Base-by-base conservation (phyloP, 35 echinoderm and acorn worm genomes). In the Nesometra sesokonis region DNA sequence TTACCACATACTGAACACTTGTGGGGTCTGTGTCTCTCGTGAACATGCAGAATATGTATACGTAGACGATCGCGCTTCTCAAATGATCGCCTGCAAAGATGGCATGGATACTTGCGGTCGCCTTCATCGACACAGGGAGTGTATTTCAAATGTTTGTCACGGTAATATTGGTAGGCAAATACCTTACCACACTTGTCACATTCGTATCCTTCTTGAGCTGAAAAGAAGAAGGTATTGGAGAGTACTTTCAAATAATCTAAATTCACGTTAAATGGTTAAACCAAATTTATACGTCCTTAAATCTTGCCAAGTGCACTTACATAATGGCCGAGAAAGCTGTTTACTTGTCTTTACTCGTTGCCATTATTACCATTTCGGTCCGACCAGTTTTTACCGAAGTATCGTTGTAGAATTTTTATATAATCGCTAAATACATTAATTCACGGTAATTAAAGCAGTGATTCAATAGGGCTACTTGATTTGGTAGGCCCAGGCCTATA, bases 51-150 rank as follows among this genome's bases (percentile, higher is more conserved):
- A 33, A 81, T 81, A 34, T 81, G 80, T 33, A 81, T 81, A 81
- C 80, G 80, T 1, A 81, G 80, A 35, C 80, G 80, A 81, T 81
- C 80, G 15, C 80, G 31, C 80, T 81, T 81, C 32, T 81, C 80
- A 34, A 81, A 81, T 2, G 80, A 81, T 33, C 80, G 80, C 9
- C 30, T 81, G 34, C 80, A 81, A 34, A 81, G 80, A 35, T 81
- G 80, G 34, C 80, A 81, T 7, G 80, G 80, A 21, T 32, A 81
- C 34, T 81, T 81, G 0, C 80, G 29, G 32, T 81, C 80, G 21
- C 80, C 80, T 35, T 81, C 19, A 81, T 81, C 80, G 11, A 81
- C 80, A 81, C 80, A 81, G 15, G 19, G 29, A 33, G 80, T 81
- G 33, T 81, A 81, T 32, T 81, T 81, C 30, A 81, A 34, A 81